These are phyloP conservation scores for Hyalella azteca DNA, from an alignment of 2,888 invertebrate species.

Conservation along the genomic window DNA sequence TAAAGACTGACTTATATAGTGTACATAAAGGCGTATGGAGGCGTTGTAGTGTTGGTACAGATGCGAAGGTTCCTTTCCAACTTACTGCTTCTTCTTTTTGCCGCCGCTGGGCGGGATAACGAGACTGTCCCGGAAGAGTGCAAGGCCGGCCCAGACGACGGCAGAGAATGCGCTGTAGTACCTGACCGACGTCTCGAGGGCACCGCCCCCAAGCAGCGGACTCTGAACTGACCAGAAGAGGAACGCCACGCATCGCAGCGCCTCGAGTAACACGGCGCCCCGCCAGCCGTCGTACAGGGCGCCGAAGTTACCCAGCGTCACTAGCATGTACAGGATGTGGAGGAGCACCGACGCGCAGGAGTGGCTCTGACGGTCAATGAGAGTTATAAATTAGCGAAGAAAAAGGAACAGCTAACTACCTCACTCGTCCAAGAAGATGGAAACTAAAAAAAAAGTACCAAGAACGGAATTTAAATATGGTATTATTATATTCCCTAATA, in stretches of 20 bases:
- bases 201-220: slow-evolving; percentile 7
- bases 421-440: too few species aligned
- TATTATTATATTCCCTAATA: too few species aligned
- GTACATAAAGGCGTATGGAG: too few species aligned
- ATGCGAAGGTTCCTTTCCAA: too few species aligned
- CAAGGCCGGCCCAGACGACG: slow-evolving; percentile 40
- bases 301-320: slow-evolving; percentile 47
- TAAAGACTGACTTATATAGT: too few species aligned
- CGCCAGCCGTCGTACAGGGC: slow-evolving; percentile 53
- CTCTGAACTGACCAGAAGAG: slow-evolving; percentile 36
- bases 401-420: too few species aligned
- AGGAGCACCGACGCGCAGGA: slow-evolving; percentile 39
- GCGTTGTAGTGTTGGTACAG: too few species aligned
- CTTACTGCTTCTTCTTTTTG: neutral
- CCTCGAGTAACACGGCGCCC: slow-evolving; percentile 50
- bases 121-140: neutral
- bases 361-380: slow-evolving; percentile 39
- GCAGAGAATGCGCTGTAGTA: slow-evolving; percentile 44
- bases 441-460: too few species aligned
- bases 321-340: slow-evolving; percentile 43
- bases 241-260: slow-evolving; percentile 43
- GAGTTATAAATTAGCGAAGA: too few species aligned
- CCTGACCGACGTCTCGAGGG: slow-evolving; percentile 35
- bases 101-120: neutral
- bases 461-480: too few species aligned